Evolutionary conservation across 2,888 invertebrate genomes (phyloP).

Genomic region (Troides oblongomaculatus): DNA sequence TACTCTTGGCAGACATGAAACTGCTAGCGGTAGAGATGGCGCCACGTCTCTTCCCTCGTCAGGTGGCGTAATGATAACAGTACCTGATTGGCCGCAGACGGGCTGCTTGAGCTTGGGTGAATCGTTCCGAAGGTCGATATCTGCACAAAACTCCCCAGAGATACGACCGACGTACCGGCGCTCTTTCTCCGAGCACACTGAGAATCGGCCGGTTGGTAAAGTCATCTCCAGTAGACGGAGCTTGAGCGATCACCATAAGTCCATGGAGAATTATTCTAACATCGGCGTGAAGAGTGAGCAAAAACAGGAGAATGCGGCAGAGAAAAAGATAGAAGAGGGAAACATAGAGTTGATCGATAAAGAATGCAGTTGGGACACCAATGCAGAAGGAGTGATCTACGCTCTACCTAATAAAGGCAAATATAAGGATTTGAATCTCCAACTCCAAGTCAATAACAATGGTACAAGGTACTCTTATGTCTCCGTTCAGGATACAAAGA

Average conservation of each 20-base stretch:
- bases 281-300: conserved; percentile 53
- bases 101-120: conserved; percentile 54
- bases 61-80: conserved; percentile 82
- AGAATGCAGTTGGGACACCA: conserved; percentile 80
- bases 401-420: conserved; percentile 76
- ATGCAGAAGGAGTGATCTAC: conserved; percentile 76
- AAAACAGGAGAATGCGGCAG: conserved; percentile 39
- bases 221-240: conserved; percentile 73
- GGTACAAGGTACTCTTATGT: conserved; percentile 74
- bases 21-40: conserved; percentile 58
- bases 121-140: conserved; percentile 63
- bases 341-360: conserved; percentile 76
- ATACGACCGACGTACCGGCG: conserved; percentile 70
- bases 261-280: conserved; percentile 61
- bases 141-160: conserved; percentile 72
- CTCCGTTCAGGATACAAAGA: conserved; percentile 70
- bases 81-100: conserved; percentile 81
- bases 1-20: conserved; percentile 69
- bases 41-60: conserved; percentile 71
- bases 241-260: conserved; percentile 70
- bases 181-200: conserved; percentile 73
- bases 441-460: conserved; percentile 73
- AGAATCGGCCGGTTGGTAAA: conserved; percentile 62
- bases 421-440: conserved; percentile 72
- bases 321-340: conserved; percentile 65